Conservation (phyloP, 2,888 invertebrate species). For the Epinotia bilunana region DNA sequence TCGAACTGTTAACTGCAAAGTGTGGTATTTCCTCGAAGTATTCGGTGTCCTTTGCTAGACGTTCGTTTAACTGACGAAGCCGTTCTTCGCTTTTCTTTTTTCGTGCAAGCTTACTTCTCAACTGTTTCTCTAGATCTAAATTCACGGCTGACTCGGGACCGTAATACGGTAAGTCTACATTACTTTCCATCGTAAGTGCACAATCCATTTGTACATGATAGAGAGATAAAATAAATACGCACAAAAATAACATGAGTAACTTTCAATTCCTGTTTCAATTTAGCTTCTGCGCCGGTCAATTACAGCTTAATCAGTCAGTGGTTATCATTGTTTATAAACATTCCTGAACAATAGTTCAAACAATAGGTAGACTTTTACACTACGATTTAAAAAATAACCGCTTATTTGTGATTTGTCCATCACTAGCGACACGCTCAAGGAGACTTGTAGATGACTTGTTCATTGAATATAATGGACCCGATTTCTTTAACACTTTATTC, state of each 20-base stretch:
- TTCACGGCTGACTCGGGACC: neutral
- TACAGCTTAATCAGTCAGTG: conserved; percentile 3
- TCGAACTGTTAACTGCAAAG: conserved; percentile 47
- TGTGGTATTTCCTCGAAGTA: conserved; percentile 59
- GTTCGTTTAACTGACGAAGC: conserved; percentile 23
- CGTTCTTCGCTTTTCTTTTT: conserved; percentile 20
- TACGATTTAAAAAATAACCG: neutral
- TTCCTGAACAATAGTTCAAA: neutral
- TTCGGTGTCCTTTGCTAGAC: conserved; percentile 51
- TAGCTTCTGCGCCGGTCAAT: conserved; percentile 5
- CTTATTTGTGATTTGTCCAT: neutral
- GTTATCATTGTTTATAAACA: conserved; percentile 42
- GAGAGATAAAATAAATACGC: neutral
- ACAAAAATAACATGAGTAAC: conserved; percentile 17
- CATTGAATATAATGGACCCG: neutral
- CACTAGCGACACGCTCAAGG: conserved; percentile 10
- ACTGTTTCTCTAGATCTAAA: conserved; percentile 1
- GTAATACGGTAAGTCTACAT: conserved; percentile 21
- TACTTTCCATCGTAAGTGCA: neutral
- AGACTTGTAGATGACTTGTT: neutral
- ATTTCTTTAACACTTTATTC: neutral
- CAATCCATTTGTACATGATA: conserved; percentile 3
- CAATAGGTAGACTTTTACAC: conserved; percentile 7
- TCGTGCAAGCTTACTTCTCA: conserved; percentile 16
- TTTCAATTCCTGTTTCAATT: neutral